phyloP scores from a whole-genome alignment of 2,113 vertebrate genomes.

The Chaetodon auriga region DNA sequence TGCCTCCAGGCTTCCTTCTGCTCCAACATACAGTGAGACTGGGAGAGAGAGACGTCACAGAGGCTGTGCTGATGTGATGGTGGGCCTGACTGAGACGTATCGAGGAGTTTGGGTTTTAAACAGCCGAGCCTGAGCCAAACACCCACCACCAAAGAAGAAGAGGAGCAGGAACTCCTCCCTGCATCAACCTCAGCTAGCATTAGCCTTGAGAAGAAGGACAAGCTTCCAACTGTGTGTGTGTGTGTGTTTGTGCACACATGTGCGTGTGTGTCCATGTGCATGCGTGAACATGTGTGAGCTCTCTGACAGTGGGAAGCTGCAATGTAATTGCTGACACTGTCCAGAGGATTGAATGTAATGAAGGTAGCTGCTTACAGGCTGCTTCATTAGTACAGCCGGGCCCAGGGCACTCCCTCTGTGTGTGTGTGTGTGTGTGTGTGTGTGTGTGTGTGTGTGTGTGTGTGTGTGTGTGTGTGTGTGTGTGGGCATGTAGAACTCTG shows the following conservation, averaged over 20 bases:
- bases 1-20: conserved; percentile 49
- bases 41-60: conserved; percentile 32
- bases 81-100: conserved; percentile 24
- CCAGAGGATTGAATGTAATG: conserved; percentile 86
- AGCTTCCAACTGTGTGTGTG: conserved; percentile 33
- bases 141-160: conserved; percentile 30
- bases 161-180: conserved; percentile 45
- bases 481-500: conserved; percentile 62
- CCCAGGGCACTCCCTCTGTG: conserved; percentile 64
- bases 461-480: conserved; percentile 44
- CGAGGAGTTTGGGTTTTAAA: conserved; percentile 28
- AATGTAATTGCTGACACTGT: conserved; percentile 82
- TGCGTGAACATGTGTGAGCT: conserved; percentile 33
- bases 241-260: conserved; percentile 6
- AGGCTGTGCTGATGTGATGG: conserved; percentile 27
- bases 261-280: conserved; percentile 17
- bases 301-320: conserved; percentile 73
- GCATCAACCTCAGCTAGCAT: conserved; percentile 33
- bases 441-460: conserved; percentile 41
- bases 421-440: conserved; percentile 49
- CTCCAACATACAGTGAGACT: conserved; percentile 30
- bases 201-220: conserved; percentile 42
- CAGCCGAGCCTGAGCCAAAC: conserved; percentile 29
- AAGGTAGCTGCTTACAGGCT: conserved; percentile 84
- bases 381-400: conserved; percentile 81